These are phyloP conservation scores for Ditylenchus dipsaci DNA, from an alignment of 1,140 invertebrate genomes.

Conservation along the genomic window DNA sequence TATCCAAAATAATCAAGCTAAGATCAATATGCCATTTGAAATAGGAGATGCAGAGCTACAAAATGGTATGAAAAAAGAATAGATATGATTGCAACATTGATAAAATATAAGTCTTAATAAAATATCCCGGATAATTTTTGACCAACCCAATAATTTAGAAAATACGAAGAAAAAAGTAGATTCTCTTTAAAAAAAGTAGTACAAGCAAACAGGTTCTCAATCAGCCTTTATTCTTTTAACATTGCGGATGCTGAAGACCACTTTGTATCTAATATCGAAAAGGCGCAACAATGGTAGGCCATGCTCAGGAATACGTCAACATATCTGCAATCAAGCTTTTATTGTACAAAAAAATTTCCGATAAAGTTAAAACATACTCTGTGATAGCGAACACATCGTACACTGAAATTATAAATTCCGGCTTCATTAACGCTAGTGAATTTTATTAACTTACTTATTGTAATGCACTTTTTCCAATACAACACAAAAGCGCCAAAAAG, in stretches of 20 bases:
- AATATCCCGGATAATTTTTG: too few species aligned
- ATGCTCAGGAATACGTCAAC: slow-evolving; percentile 48
- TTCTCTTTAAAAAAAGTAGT: too few species aligned
- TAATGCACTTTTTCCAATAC: slow-evolving; percentile 52
- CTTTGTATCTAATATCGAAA: slow-evolving; percentile 52
- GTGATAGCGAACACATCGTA: slow-evolving; percentile 47
- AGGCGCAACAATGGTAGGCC: slow-evolving; percentile 48
- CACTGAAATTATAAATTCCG: slow-evolving; percentile 33
- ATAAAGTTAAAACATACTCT: slow-evolving; percentile 4
- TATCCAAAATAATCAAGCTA: too few species aligned
- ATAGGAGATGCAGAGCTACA: too few species aligned
- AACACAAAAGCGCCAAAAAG: slow-evolving; percentile 45
- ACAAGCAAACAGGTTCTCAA: too few species aligned
- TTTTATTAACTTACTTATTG: slow-evolving; percentile 44
- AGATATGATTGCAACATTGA: too few species aligned
- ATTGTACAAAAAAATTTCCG: neutral
- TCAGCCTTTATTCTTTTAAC: slow-evolving; percentile 5
- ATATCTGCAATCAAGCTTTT: neutral
- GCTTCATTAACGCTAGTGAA: neutral
- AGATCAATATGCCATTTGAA: too few species aligned
- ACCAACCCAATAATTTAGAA: too few species aligned
- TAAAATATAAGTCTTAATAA: too few species aligned
- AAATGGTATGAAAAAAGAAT: too few species aligned
- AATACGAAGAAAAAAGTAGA: too few species aligned
- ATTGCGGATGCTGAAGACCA: slow-evolving; percentile 38